These are phyloP conservation scores for Cichlasoma orientale DNA, from an alignment of 2,797 vertebrate species.

Conservation along the genomic window DNA sequence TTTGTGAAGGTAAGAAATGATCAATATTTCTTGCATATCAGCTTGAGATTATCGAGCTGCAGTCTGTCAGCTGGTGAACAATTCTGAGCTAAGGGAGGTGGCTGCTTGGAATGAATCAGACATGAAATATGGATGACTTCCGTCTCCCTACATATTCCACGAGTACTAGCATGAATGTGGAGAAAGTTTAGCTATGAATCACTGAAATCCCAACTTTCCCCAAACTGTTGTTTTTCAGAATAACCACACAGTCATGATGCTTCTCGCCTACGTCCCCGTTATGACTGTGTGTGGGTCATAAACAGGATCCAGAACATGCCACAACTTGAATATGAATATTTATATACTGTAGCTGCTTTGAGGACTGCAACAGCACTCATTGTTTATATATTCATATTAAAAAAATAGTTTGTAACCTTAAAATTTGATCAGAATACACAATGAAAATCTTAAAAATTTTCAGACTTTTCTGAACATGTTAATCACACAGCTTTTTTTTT, in stretches of 20 bases:
- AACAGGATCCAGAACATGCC: neutral
- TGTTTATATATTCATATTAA: too few relatives aligned
- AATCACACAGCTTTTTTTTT: neutral
- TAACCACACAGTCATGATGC: neutral
- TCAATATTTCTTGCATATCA: neutral
- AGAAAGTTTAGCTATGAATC: conserved; percentile 5
- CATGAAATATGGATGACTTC: conserved; percentile 63
- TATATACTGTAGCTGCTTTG: neutral
- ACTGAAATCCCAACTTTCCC: neutral
- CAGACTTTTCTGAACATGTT: neutral
- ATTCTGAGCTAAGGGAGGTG: conserved; percentile 10
- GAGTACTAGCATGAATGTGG: conserved; percentile 18
- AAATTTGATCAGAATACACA: neutral
- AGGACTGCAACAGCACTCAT: neutral
- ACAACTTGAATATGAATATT: conserved; percentile 11
- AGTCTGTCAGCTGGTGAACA: neutral
- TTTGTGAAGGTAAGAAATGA: neutral
- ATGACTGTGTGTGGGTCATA: neutral
- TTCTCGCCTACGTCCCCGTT: neutral
- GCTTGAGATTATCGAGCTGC: conserved; percentile 12
- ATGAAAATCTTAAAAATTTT: neutral
- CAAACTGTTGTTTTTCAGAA: conserved; percentile 16
- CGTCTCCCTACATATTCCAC: conserved; percentile 13
- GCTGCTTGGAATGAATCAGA: conserved; percentile 27
- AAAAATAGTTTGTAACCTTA: neutral